These are phyloP conservation scores for Gallinago nigripennis DNA, from an alignment of 2,797 vertebrate species.

Conservation along the genomic window DNA sequence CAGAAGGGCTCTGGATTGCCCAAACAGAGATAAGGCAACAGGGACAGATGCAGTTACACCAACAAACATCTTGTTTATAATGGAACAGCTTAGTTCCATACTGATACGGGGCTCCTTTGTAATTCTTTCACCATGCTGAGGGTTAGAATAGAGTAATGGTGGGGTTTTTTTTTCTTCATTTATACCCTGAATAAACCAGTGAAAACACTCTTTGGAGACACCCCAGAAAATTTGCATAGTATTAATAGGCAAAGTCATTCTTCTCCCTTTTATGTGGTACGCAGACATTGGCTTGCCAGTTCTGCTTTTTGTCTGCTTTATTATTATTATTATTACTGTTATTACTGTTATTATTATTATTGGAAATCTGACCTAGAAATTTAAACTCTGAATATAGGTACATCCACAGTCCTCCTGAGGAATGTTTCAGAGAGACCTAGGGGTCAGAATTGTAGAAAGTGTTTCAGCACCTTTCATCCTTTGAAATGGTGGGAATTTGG, in stretches of 20 bases:
- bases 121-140: background rate
- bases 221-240: slow-evolving; percentile 37
- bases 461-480: background rate
- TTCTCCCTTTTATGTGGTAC: slow-evolving; percentile 63
- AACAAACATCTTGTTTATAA: background rate
- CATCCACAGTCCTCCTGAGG: background rate
- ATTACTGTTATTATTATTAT: background rate
- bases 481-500: background rate
- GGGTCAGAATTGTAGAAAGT: background rate
- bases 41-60: background rate
- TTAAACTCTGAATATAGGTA: background rate
- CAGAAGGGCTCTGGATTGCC: background rate
- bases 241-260: slow-evolving; percentile 41
- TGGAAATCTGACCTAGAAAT: slow-evolving; percentile 55
- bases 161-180: background rate
- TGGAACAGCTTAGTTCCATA: background rate
- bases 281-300: background rate
- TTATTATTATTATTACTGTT: background rate
- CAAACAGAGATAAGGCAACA: background rate
- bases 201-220: slow-evolving; percentile 50
- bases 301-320: slow-evolving; percentile 27
- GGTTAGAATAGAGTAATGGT: background rate
- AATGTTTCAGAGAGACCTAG: background rate
- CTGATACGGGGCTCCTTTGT: background rate
- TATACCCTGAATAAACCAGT: slow-evolving; percentile 1